phyloP scores from a whole-genome alignment of 2,888 invertebrate species.

The Xylota segnis region DNA sequence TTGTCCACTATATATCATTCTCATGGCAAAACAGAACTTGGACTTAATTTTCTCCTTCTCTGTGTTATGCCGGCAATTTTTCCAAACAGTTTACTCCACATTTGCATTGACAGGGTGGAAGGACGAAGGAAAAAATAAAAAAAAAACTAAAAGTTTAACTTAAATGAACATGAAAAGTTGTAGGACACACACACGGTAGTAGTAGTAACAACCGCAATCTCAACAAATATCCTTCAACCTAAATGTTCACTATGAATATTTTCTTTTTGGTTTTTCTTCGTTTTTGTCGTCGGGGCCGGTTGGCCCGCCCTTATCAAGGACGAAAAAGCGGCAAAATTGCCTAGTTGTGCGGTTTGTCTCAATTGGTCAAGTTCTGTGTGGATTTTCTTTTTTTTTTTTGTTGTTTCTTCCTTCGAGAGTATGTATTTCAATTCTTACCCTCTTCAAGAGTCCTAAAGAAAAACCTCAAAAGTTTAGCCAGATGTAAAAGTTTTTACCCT shows the following conservation, averaged over 20 bases:
- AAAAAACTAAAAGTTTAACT: constrained; percentile 64
- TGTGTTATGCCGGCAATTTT: constrained; percentile 36
- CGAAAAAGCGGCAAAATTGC: constrained; percentile 43
- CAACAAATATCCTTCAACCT: constrained; percentile 70
- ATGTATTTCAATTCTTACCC: constrained; percentile 25
- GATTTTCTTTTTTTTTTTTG: constrained; percentile 16
- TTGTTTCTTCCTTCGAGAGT: constrained; percentile 10
- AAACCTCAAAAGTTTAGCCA: constrained; percentile 69
- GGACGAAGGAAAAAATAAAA: constrained; percentile 3
- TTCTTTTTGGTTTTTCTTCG: constrained; percentile 31
- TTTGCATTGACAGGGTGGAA: constrained; percentile 56
- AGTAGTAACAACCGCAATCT: constrained; percentile 75
- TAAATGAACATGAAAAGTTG: constrained; percentile 74
- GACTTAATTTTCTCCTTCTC: constrained; percentile 55
- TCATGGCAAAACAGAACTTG: constrained; percentile 59
- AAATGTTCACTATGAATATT: constrained; percentile 69
- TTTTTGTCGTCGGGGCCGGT: too few species aligned
- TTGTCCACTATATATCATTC: constrained; percentile 72
- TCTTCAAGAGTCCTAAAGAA: constrained; percentile 44
- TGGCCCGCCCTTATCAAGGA: background rate
- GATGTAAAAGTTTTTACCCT: constrained; percentile 71
- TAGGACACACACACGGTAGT: constrained; percentile 62
- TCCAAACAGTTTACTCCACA: constrained; percentile 68
- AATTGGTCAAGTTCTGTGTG: constrained; percentile 63
- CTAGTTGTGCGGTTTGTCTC: constrained; percentile 67